Evolutionary conservation across 2,113 vertebrate genomes (phyloP), one percentile per base, ranked within the genome.

Genomic region (Anser cygnoides): DNA sequence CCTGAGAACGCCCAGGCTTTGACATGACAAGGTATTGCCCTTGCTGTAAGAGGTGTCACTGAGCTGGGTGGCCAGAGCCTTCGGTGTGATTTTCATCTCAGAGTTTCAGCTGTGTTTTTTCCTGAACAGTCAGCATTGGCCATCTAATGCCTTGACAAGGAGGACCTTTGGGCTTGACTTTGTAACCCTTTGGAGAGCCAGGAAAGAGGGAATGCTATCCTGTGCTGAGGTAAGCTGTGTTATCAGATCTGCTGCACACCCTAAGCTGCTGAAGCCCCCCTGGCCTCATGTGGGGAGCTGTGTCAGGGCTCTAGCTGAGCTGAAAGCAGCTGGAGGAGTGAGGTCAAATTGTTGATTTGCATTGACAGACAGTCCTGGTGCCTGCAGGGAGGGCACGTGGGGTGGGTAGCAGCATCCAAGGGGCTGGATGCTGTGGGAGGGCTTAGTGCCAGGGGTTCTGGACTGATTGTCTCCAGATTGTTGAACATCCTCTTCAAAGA

Each of bases 241-340:
- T 91, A 82, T 0, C 5, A 73, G 37, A 85, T 76, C 61, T 61
- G 28, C 81, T 61, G 57, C 28, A 6, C 3, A 2, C n/a, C 55
- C 43, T 63, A 61, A 87, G 87, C 81, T 89, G 65, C 67, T 91
- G 63, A 72, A 92, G 66, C 20, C 26, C 57, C 1, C 1, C 78
- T 89, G 81, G 74, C 87, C 43, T 63, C 62, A 9, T 21, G 49
- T 74, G 83, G 41, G 35, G 88, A 91, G 58, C 74, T 73, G 33
- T 46, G 49, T 35, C 58, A 85, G 55, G 66, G 18, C 58, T 93
- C 8, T 6, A 31, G 85, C 58, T 26, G 22, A 91, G 74, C 73
- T 89, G 74, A 95, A 83, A 68, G 71, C 74, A 85, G 44, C 84
- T 92, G 26, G 92, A 93, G 50, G 50, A 63, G 33, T 83, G 75